Percentiles rank a stretch among this genome's conserved stretches.
phyloP scores from a whole-genome alignment of 2,797 vertebrate species.

The Chaunax sp. region DNA sequence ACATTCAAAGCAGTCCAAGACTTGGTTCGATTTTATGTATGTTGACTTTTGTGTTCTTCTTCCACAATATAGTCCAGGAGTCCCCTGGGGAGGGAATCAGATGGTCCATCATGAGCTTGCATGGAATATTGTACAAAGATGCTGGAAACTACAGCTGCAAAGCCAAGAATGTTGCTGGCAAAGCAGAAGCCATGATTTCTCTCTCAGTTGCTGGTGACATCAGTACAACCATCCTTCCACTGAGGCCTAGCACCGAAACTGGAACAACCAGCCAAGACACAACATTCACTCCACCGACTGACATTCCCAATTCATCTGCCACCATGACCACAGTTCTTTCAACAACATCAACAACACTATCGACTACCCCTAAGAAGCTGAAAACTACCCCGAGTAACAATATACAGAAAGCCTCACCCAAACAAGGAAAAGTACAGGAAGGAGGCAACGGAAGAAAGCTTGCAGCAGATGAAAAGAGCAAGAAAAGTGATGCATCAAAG shows the following conservation, averaged over 20 bases:
- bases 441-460: conserved; percentile 71
- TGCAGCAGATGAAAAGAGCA: conserved; percentile 75
- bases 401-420: conserved; percentile 51
- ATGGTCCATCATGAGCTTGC: conserved; percentile 96
- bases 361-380: conserved; percentile 21
- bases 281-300: conserved; percentile 52
- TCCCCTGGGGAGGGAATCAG: conserved; percentile 91
- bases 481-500: conserved; percentile 62
- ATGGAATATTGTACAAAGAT: conserved; percentile 88
- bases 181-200: conserved; percentile 87
- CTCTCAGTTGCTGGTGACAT: conserved; percentile 85
- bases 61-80: conserved; percentile 88
- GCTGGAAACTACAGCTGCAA: conserved; percentile 94
- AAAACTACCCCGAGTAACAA: conserved; percentile 41
- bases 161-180: conserved; percentile 93
- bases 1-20: neutral
- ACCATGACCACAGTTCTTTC: conserved; percentile 28
- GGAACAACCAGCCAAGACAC: conserved; percentile 50
- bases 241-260: conserved; percentile 38
- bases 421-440: conserved; percentile 62
- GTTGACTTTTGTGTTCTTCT: conserved; percentile 31
- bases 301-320: conserved; percentile 15
- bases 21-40: conserved; percentile 1
- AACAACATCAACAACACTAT: conserved; percentile 30
- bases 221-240: conserved; percentile 77